Evolutionary conservation across 1,140 invertebrate species (phyloP), one percentile per base, ranked within the genome.

Genomic region (Muscidifurax raptorellus): DNA sequence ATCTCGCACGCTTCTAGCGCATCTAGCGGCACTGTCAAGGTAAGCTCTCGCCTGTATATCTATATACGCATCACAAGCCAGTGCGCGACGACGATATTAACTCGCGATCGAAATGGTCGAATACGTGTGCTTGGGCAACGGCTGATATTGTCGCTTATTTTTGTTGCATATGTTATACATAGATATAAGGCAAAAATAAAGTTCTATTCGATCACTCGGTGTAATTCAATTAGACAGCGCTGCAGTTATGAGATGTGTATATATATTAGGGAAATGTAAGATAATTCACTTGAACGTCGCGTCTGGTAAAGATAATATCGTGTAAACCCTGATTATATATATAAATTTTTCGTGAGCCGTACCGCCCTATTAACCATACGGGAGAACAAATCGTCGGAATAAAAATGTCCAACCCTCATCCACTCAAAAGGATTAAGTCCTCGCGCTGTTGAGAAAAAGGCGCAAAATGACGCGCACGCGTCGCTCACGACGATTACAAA

Each of bases 11-110:
- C 89, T 93, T 93, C 91, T 92, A 93, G 92, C 92, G 92, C 90
- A 93, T 92, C 91, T 92, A 92, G 92, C 92, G 92, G 92, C 91
- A 93, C 91, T 93, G 91, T 92, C 91, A 93, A 93, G 92, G 92
- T 93, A 91, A 90, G 87, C 88, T 83, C 28, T 75, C 30, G 32
- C n/a, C 36, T 40, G 36, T 40, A 40, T 9, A 40, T 40, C 36
- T 40, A 40, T 9, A 40, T 40, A n/a, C n/a, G n/a, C n/a, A n/a
- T n/a, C n/a, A n/a, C n/a, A n/a, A n/a, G n/a, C n/a, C n/a, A n/a
- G n/a, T n/a, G n/a, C n/a, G n/a, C n/a, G n/a, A n/a, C n/a, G n/a
- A n/a, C n/a, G n/a, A n/a, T n/a, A n/a, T n/a, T n/a, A n/a, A n/a
- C n/a, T n/a, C n/a, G n/a, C n/a, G n/a, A n/a, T n/a, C n/a, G n/a